Percentiles rank a stretch among this genome's conserved stretches.
Evolutionary conservation across 2,113 vertebrate species (phyloP).

Genomic region (Leptosomus discolor): DNA sequence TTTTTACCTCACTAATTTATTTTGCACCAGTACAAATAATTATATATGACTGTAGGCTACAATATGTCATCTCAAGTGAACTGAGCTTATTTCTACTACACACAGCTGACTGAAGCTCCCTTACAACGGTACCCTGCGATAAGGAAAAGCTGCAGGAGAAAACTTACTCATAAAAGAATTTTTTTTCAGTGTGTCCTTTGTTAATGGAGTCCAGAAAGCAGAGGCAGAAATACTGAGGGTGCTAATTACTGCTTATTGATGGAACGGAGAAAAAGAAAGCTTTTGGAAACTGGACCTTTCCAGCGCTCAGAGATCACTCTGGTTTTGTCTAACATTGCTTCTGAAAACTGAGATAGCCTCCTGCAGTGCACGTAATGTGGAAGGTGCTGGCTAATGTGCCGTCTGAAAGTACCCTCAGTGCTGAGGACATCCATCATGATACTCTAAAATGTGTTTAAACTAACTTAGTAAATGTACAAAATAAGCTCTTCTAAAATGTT

Average conservation of each 20-base stretch:
- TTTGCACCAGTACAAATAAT: background rate
- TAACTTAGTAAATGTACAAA: background rate
- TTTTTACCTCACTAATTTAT: background rate
- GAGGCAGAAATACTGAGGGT: background rate
- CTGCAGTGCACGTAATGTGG: background rate
- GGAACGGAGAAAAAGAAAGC: background rate
- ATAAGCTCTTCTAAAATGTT: background rate
- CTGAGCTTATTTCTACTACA: background rate
- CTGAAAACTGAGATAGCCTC: background rate
- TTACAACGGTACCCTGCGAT: background rate
- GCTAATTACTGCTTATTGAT: background rate
- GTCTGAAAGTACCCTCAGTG: background rate
- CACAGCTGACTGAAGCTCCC: background rate
- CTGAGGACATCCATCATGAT: background rate
- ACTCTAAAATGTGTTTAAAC: background rate
- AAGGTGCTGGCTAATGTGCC: fast-evolving
- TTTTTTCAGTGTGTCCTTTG: background rate
- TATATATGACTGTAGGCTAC: background rate
- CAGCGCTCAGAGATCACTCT: background rate
- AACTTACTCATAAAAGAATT: background rate
- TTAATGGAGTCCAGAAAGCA: background rate
- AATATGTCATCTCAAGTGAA: background rate
- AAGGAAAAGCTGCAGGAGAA: background rate
- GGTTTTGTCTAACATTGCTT: background rate
- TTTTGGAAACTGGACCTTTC: background rate